Evolutionary conservation across 2,797 vertebrate genomes (phyloP), one percentile per base, ranked within the genome.

Genomic region (Ficedula albicollis): DNA sequence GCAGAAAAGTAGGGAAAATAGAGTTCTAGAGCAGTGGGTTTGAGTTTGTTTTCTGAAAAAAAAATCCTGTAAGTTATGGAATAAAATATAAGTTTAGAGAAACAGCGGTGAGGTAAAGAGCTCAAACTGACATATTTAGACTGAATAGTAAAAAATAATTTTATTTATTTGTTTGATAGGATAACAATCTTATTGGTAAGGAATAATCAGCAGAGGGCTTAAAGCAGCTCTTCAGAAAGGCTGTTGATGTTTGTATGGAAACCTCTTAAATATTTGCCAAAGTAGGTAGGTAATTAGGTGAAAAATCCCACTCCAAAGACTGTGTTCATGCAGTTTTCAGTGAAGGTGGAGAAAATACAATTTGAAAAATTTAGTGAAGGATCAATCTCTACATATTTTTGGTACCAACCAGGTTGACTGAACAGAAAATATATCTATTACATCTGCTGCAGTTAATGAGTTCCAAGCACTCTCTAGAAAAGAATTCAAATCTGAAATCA

Each of bases 21-120:
- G 62, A 78, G 36, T 56, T 81, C 52, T 6, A 39, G 29, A 84
- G 12, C 29, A 60, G 9, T 26, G 15, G 26, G 20, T 55, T 11
- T 68, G 38, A 59, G 44, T 70, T 55, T 46, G 1, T 52, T 81
- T 81, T 6, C 15, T 63, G 54, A n/a, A 87, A 81, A 67, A 39
- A 30, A 27, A 23, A 0, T 19, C 3, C 8, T 36, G 4, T 17
- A 41, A 32, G 15, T 60, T 87, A 41, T 11, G 4, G 49, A 90
- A 74, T 41, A 49, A 75, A 54, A 46, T 36, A 30, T 23, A 58
- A 38, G 1, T 12, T 58, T 63, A 49, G 14, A 92, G 20, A 72
- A 64, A 68, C 0, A 2, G 13, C 6, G 8, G 13, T 3, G 0
- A 15, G 3, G 3, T 10, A 38, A 69, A 84, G 22, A 70, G 5